phyloP scores from a whole-genome alignment of 1,140 invertebrate genomes.

The Drosophila lowei region DNA sequence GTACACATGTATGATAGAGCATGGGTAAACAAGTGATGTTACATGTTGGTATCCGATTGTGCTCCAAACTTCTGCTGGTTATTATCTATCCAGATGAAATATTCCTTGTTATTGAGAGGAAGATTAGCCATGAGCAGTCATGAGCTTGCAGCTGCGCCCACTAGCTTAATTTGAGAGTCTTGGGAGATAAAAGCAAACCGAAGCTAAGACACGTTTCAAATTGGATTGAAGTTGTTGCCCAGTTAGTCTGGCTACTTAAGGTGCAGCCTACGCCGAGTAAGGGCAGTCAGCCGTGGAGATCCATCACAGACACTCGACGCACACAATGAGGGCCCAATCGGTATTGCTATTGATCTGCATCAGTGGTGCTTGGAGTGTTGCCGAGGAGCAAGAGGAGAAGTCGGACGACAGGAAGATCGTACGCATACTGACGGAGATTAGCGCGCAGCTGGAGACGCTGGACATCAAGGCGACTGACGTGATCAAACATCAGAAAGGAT shows the following conservation, averaged over 20 bases:
- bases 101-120: background rate
- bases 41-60: slow-evolving; percentile 6
- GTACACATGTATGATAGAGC: slow-evolving; percentile 1
- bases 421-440: slow-evolving; percentile 23
- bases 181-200: slow-evolving; percentile 22
- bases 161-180: background rate
- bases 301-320: slow-evolving; percentile 5
- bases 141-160: slow-evolving; percentile 23
- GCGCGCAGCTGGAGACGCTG: slow-evolving; percentile 8
- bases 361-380: background rate
- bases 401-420: slow-evolving; percentile 2
- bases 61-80: background rate
- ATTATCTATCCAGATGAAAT: background rate
- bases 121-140: slow-evolving; percentile 6
- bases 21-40: slow-evolving; percentile 1
- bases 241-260: slow-evolving; percentile 34
- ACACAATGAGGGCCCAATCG: slow-evolving; percentile 25
- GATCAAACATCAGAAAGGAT: slow-evolving; percentile 43
- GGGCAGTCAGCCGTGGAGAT: slow-evolving; percentile 1
- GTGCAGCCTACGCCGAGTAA: background rate
- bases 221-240: background rate
- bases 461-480: slow-evolving; percentile 10
- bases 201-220: slow-evolving; percentile 14
- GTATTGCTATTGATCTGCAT: slow-evolving; percentile 21
- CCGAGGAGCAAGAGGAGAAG: slow-evolving; percentile 3